A percentile compares a stretch with the other conserved stretches of the same genome.
Conservation (phyloP, 2,113 vertebrate species). For the Brachyhypopomus occidentalis region DNA sequence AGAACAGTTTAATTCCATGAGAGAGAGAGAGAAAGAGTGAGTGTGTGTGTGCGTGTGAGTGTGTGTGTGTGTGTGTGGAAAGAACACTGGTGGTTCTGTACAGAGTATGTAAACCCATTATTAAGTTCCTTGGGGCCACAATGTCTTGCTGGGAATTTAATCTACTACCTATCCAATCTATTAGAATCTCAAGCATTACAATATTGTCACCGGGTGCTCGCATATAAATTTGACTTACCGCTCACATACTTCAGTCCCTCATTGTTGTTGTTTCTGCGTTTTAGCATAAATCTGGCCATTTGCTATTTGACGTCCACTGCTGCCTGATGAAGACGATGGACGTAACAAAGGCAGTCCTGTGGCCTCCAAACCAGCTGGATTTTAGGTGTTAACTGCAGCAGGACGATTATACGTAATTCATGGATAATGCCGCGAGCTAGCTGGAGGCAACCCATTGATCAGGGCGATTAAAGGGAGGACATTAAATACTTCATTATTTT, state of each 20-base stretch:
- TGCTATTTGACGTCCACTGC: background rate
- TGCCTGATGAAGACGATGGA: slow-evolving; percentile 15
- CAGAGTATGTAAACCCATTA: slow-evolving; percentile 47
- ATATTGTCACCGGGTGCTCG: slow-evolving; percentile 31
- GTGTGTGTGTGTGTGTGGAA: too few species aligned
- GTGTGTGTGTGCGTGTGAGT: background rate
- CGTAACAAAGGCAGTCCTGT: background rate
- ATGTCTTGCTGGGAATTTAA: slow-evolving; percentile 48
- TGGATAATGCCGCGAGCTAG: slow-evolving; percentile 42
- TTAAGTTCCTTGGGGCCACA: slow-evolving; percentile 35
- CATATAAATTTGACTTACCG: slow-evolving; percentile 46
- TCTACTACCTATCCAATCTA: slow-evolving; percentile 47
- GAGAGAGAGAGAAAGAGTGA: too few species aligned
- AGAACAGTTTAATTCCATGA: background rate
- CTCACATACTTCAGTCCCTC: slow-evolving; percentile 39
- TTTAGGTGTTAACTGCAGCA: slow-evolving; percentile 16
- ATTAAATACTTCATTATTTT: slow-evolving; percentile 51
- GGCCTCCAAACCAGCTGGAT: slow-evolving; percentile 30
- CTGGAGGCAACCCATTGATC: slow-evolving; percentile 53
- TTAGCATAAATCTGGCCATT: slow-evolving; percentile 8
- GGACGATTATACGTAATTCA: slow-evolving; percentile 50
- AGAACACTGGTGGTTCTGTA: slow-evolving; percentile 3
- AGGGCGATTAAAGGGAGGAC: slow-evolving; percentile 42
- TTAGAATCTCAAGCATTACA: slow-evolving; percentile 51
- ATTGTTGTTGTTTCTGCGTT: slow-evolving; percentile 32